phyloP scores from a whole-genome alignment of 2,113 vertebrate genomes.

The Rhabdornis inornatus region DNA sequence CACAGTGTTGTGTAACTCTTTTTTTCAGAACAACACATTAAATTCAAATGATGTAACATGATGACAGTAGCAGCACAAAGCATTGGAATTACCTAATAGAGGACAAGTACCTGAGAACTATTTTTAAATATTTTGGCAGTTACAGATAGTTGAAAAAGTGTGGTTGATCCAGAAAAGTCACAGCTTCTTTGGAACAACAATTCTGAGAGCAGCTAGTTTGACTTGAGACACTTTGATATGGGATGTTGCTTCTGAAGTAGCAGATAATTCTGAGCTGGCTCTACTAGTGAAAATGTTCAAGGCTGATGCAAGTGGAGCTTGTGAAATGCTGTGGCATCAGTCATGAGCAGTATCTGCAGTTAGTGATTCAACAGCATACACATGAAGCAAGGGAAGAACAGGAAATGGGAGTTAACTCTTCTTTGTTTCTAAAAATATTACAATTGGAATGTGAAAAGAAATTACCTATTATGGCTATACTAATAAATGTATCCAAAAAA shows the following conservation, averaged over 20 bases:
- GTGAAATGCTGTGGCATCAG: background rate
- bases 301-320: constrained; percentile 3
- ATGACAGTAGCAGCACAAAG: background rate
- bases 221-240: background rate
- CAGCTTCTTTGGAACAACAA: background rate
- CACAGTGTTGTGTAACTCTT: background rate
- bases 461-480: background rate
- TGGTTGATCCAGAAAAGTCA: background rate
- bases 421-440: constrained; percentile 39
- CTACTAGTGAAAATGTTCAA: background rate
- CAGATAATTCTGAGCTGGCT: background rate
- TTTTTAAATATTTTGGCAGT: background rate
- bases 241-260: background rate
- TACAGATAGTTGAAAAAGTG: background rate
- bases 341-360: background rate
- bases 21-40: background rate
- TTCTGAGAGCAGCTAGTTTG: background rate
- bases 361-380: background rate
- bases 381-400: background rate
- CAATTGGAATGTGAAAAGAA: background rate
- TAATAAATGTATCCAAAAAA: background rate
- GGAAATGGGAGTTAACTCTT: constrained; percentile 46
- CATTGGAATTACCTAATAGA: background rate
- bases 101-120: background rate
- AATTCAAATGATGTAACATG: constrained; percentile 7